Evolutionary conservation across 1,140 invertebrate species (phyloP).

Genomic region (Drosophila jambulina): DNA sequence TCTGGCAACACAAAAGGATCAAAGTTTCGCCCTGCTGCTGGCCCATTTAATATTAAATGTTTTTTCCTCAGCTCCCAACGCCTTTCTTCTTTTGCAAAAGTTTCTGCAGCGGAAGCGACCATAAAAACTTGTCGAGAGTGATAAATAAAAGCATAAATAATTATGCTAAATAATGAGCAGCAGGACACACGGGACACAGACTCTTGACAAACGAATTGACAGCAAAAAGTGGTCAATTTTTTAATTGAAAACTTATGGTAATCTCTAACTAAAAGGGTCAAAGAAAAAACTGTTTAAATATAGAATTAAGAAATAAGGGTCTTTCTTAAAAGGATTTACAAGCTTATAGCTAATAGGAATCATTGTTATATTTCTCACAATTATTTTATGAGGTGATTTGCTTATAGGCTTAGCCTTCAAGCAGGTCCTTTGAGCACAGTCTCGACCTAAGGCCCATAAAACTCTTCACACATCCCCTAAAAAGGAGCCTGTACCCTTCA

Average conservation of each 20-base stretch:
- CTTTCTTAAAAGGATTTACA: not conserved
- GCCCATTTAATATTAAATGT: slow-evolving; percentile 62
- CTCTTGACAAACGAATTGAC: slow-evolving; percentile 3
- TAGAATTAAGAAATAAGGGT: not conserved
- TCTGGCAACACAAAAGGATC: slow-evolving; percentile 50
- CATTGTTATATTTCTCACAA: not conserved
- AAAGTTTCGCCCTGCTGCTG: slow-evolving; percentile 45
- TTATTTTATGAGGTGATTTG: not conserved
- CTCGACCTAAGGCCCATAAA: slow-evolving; percentile 9
- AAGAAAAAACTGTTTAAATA: too few relatives aligned
- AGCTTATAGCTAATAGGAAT: not conserved
- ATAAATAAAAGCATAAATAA: slow-evolving; percentile 72
- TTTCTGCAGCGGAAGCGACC: slow-evolving; percentile 26
- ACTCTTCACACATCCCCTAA: slow-evolving; percentile 9
- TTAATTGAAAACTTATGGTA: not conserved
- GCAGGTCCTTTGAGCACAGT: not conserved
- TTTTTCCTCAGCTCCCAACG: slow-evolving; percentile 18
- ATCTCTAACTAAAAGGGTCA: not conserved
- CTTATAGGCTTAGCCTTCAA: not conserved
- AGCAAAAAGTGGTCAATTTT: not conserved
- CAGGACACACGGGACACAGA: not conserved
- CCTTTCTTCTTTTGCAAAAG: slow-evolving; percentile 14
- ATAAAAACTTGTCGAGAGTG: slow-evolving; percentile 37
- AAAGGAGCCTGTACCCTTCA: slow-evolving; percentile 36
- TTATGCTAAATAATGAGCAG: slow-evolving; percentile 66